phyloP scores from a whole-genome alignment of 2,888 invertebrate species.

The Phanerotoma sp. region DNA sequence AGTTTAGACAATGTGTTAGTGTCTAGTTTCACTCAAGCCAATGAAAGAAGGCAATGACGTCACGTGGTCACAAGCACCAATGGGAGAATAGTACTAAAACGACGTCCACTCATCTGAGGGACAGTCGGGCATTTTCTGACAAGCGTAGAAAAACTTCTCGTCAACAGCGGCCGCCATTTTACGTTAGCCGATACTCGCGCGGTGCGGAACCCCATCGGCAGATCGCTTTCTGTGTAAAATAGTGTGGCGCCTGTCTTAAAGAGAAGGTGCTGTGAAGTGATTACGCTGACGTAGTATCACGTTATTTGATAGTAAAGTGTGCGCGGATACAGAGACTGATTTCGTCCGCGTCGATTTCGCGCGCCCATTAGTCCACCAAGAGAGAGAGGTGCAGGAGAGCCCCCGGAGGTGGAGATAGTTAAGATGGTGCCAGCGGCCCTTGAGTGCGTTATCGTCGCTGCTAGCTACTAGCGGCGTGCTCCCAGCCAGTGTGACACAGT shows the following conservation, averaged over 20 bases:
- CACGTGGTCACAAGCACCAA: slow-evolving; percentile 61
- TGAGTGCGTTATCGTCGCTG: slow-evolving; percentile 50
- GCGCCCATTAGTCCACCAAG: slow-evolving; percentile 37
- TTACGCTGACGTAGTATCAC: slow-evolving; percentile 18
- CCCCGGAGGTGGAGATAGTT: slow-evolving; percentile 34
- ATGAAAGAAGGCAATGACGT: slow-evolving; percentile 48
- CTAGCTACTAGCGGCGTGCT: slow-evolving; percentile 51
- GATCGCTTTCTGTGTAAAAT: slow-evolving; percentile 20
- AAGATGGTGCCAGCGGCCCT: slow-evolving; percentile 51
- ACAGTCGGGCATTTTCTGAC: slow-evolving; percentile 72
- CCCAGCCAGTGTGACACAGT: slow-evolving; percentile 50
- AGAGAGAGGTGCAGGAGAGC: slow-evolving; percentile 24
- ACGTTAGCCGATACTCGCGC: slow-evolving; percentile 63
- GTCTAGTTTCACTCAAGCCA: slow-evolving; percentile 56
- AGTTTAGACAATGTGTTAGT: slow-evolving; percentile 55
- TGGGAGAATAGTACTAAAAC: slow-evolving; percentile 52
- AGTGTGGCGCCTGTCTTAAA: slow-evolving; percentile 13
- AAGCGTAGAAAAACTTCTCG: slow-evolving; percentile 94
- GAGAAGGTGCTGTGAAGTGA: slow-evolving; percentile 15
- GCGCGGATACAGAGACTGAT: slow-evolving; percentile 29
- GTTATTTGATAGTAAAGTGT: slow-evolving; percentile 21
- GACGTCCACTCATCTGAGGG: slow-evolving; percentile 53
- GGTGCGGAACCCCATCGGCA: slow-evolving; percentile 36
- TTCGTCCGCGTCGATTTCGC: slow-evolving; percentile 40
- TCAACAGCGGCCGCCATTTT: slow-evolving; percentile 92